Evolutionary conservation across 2,113 vertebrate species (phyloP).

Genomic region (Nibea albiflora): DNA sequence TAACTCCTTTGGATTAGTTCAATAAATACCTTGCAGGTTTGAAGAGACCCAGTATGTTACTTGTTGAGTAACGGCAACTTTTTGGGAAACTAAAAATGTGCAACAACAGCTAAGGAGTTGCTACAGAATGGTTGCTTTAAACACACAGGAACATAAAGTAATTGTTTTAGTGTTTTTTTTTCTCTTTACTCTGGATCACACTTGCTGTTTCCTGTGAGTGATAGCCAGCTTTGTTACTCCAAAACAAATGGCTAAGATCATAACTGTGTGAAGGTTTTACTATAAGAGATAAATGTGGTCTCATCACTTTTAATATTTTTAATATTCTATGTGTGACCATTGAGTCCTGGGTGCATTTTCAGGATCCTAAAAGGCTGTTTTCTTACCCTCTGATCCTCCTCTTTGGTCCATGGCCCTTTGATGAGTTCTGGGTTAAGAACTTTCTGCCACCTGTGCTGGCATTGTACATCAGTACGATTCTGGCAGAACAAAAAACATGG

Average conservation of each 20-base stretch:
- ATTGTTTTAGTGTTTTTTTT: constrained; percentile 16
- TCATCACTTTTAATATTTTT: background rate
- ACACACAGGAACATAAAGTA: constrained; percentile 60
- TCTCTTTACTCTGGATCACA: constrained; percentile 17
- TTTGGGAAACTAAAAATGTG: constrained; percentile 56
- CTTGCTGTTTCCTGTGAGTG: constrained; percentile 33
- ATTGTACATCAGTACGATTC: constrained; percentile 99
- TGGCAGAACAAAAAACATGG: constrained; percentile 66
- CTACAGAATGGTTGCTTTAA: constrained; percentile 68
- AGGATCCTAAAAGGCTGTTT: background rate
- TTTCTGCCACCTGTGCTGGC: constrained; percentile 99
- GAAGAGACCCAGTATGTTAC: constrained; percentile 8
- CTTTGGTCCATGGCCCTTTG: constrained; percentile 99
- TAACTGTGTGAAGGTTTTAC: background rate
- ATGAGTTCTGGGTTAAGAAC: constrained; percentile 99
- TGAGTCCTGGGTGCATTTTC: background rate
- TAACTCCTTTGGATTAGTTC: constrained; percentile 50
- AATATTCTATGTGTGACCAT: background rate
- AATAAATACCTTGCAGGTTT: constrained; percentile 34
- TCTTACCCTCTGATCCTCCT: constrained; percentile 98
- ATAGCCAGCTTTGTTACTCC: constrained; percentile 4
- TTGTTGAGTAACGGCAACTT: constrained; percentile 51
- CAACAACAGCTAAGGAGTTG: constrained; percentile 56
- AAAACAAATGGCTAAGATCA: background rate
- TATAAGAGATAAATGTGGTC: background rate